Conservation (phyloP, 2,888 invertebrate genomes). For the Dione juno region DNA sequence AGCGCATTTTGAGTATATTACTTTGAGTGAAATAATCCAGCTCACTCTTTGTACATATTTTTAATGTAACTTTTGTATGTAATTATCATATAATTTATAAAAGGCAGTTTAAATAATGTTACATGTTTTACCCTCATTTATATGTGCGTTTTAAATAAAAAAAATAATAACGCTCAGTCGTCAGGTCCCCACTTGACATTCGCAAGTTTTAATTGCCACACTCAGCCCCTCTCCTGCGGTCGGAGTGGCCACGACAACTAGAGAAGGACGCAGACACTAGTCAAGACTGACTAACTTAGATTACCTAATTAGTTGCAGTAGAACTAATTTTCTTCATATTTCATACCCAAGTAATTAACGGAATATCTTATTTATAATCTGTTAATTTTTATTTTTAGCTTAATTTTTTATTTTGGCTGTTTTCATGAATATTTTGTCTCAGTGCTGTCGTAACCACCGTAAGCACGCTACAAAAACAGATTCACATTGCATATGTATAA, state of each 20-base stretch:
- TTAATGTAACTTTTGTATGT: slow-evolving; percentile 15
- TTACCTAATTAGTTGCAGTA: slow-evolving; percentile 19
- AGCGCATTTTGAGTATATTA: slow-evolving; percentile 17
- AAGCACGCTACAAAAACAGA: slow-evolving; percentile 26
- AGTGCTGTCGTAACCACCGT: slow-evolving; percentile 14
- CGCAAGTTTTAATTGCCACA: slow-evolving; percentile 82
- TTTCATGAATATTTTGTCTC: slow-evolving; percentile 19
- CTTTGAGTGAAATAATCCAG: slow-evolving; percentile 16
- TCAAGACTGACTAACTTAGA: slow-evolving; percentile 29
- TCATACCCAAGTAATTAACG: slow-evolving; percentile 2
- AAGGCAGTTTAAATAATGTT: neutral
- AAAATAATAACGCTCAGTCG: slow-evolving; percentile 63
- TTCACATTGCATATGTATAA: slow-evolving; percentile 50
- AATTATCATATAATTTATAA: slow-evolving; percentile 15
- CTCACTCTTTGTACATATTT: neutral
- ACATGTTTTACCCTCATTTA: slow-evolving; percentile 44
- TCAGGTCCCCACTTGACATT: slow-evolving; percentile 75
- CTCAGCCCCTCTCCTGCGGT: slow-evolving; percentile 70
- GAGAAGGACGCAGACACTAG: slow-evolving; percentile 38
- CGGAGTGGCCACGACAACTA: slow-evolving; percentile 65
- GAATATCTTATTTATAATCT: slow-evolving; percentile 7
- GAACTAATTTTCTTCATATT: slow-evolving; percentile 22
- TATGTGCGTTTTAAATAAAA: slow-evolving; percentile 67
- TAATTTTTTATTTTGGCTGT: neutral
- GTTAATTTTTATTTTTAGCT: neutral